Conservation (phyloP, 2,113 vertebrate species). For the Oncorhynchus tshawytscha region DNA sequence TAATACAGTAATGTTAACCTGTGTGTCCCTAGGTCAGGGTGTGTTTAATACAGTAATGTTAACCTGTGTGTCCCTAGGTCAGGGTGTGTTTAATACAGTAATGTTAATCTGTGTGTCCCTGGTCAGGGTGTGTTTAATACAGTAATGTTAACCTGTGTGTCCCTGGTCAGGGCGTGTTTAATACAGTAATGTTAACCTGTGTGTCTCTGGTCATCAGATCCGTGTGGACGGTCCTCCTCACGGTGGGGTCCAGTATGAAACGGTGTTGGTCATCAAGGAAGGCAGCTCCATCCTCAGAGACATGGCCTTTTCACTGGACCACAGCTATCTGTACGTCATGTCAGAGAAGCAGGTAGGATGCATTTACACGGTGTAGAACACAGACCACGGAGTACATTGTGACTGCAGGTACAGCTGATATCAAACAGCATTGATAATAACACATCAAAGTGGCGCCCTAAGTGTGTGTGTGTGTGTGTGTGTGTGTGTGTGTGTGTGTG, state of each 20-base stretch:
- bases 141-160: conserved; percentile 12
- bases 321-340: conserved; percentile 91
- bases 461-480: conserved; percentile 11
- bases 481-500: conserved; percentile 1
- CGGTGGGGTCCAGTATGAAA: conserved; percentile 92
- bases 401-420: background rate
- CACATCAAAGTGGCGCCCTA: conserved; percentile 1
- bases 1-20: no score
- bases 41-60: no score
- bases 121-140: no score
- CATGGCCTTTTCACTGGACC: conserved; percentile 92
- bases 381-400: background rate
- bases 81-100: no score
- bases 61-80: no score
- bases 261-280: conserved; percentile 86
- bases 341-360: conserved; percentile 89
- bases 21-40: conserved; percentile 13
- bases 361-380: background rate
- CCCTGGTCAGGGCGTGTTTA: background rate
- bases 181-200: no score
- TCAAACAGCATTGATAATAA: conserved; percentile 7
- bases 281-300: conserved; percentile 88
- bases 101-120: no score
- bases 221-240: conserved; percentile 92
- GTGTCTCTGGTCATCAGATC: conserved; percentile 74